phyloP scores from a whole-genome alignment of 2,113 vertebrate genomes.

The Sterrhoptilus dennistouni region DNA sequence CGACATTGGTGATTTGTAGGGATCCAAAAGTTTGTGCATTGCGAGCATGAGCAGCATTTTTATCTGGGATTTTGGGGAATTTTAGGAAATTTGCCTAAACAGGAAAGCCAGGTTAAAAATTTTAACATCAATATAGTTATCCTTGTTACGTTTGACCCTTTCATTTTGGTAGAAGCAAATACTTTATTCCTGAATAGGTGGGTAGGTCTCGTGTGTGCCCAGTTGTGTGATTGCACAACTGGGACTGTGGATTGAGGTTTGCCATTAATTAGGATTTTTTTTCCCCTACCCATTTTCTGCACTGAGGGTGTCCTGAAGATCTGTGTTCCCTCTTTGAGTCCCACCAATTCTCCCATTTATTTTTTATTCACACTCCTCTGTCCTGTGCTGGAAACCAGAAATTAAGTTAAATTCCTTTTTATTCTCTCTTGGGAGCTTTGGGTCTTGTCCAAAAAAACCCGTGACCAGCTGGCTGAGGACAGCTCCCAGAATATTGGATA shows the following conservation, averaged over 20 bases:
- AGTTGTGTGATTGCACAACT: neutral
- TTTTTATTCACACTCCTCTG: neutral
- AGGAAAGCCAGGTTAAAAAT: neutral
- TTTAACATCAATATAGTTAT: neutral
- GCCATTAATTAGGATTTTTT: neutral
- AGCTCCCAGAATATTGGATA: neutral
- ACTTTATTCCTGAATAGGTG: neutral
- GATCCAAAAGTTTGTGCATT: neutral
- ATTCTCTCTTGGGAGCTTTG: neutral
- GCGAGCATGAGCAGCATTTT: neutral
- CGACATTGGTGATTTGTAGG: neutral
- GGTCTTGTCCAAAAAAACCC: neutral
- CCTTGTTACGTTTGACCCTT: neutral
- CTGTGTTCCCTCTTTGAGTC: neutral
- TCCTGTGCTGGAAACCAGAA: neutral
- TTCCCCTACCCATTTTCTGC: neutral
- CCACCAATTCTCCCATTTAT: neutral
- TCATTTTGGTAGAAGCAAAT: neutral
- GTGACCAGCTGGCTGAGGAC: neutral
- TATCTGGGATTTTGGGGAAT: neutral
- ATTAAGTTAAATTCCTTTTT: neutral
- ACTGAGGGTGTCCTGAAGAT: neutral
- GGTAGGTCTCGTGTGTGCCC: fast-evolving
- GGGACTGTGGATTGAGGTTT: neutral
- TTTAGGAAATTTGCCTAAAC: neutral